These are phyloP conservation scores for Homarus gammarus DNA, from an alignment of 2,888 invertebrate genomes.

Conservation along the genomic window DNA sequence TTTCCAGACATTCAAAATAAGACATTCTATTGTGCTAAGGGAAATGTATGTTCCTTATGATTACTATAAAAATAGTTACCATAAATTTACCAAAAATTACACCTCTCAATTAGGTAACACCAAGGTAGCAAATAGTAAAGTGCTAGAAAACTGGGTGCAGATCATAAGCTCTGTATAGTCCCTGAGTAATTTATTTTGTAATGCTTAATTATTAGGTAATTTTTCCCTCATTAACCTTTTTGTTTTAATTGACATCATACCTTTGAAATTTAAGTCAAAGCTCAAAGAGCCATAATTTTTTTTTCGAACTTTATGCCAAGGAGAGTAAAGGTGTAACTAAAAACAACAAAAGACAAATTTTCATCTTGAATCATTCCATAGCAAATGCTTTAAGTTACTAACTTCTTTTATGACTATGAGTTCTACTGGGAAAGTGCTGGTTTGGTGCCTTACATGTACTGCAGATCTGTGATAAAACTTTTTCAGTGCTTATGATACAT, in stretches of 20 bases:
- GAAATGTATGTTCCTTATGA: too few relatives aligned
- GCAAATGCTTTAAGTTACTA: neutral
- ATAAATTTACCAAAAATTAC: constrained; percentile 56
- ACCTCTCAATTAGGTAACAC: constrained; percentile 35
- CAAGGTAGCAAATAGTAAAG: constrained; percentile 39
- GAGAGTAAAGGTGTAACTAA: neutral
- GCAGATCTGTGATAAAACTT: constrained; percentile 46
- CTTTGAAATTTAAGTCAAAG: too few relatives aligned
- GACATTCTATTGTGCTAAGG: too few relatives aligned
- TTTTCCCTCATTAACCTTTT: too few relatives aligned
- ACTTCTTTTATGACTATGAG: neutral
- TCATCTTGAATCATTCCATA: neutral
- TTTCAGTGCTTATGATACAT: constrained; percentile 39
- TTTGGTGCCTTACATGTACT: constrained; percentile 30
- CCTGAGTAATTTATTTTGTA: too few relatives aligned
- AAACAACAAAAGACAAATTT: neutral
- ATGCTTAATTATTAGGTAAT: too few relatives aligned
- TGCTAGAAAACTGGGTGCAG: too few relatives aligned
- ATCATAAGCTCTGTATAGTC: too few relatives aligned
- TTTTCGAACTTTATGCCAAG: neutral
- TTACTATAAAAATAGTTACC: too few relatives aligned
- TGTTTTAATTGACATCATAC: too few relatives aligned
- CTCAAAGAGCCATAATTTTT: too few relatives aligned
- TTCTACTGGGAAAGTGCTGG: constrained; percentile 16
- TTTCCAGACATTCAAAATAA: too few relatives aligned